phyloP scores from a whole-genome alignment of 2,888 invertebrate species.

The Palloptera scutellata region DNA sequence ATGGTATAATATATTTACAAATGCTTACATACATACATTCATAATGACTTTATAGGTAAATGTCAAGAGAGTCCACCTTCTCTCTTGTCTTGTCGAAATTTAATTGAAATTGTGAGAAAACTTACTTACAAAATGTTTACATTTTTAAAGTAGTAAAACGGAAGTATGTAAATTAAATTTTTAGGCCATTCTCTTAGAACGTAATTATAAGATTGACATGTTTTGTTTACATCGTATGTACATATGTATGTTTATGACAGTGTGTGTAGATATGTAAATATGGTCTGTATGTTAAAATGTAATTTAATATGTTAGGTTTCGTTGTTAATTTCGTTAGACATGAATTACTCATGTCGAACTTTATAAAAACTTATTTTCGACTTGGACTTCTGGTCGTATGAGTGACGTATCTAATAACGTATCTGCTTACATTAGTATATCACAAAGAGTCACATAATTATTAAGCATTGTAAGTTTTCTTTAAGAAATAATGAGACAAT shows the following conservation, averaged over 20 bases:
- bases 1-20: slow-evolving; percentile 8
- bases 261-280: background rate
- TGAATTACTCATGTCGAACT: too few relatives aligned
- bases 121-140: background rate
- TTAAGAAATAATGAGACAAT: too few relatives aligned
- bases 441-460: too few relatives aligned
- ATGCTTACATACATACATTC: background rate
- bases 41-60: background rate
- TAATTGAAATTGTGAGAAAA: background rate
- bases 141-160: background rate
- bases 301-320: too few relatives aligned
- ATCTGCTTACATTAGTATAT: too few relatives aligned
- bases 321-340: too few relatives aligned
- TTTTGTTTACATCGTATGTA: background rate
- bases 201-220: too few relatives aligned
- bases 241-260: background rate
- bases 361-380: too few relatives aligned
- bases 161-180: slow-evolving; percentile 3
- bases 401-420: too few relatives aligned
- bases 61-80: background rate
- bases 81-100: background rate
- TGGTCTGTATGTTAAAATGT: background rate
- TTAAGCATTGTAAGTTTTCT: too few relatives aligned
- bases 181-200: background rate
- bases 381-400: too few relatives aligned